These are phyloP conservation scores for Varanus salvator DNA, from an alignment of 2,113 vertebrate genomes.

Conservation along the genomic window DNA sequence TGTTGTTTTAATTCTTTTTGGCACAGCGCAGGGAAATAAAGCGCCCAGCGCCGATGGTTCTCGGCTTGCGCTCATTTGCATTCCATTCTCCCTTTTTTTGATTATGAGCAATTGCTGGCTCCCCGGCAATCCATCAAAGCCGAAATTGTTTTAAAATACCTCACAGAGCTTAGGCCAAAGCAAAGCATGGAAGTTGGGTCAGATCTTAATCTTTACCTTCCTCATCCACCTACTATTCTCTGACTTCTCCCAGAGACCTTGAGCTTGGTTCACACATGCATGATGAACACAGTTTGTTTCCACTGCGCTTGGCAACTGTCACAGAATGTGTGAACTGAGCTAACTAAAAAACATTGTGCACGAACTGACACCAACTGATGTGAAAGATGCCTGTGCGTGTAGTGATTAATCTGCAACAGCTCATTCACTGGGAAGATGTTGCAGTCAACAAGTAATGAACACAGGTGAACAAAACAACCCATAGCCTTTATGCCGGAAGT, in stretches of 20 bases:
- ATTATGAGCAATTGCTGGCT: conserved; percentile 76
- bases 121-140: conserved; percentile 77
- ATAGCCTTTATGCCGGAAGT: not conserved
- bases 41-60: conserved; percentile 74
- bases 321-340: not conserved
- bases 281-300: not conserved
- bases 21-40: conserved; percentile 78
- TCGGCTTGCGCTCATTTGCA: conserved; percentile 80
- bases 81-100: conserved; percentile 73
- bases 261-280: conserved; percentile 4
- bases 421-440: not conserved
- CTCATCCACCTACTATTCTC: not conserved
- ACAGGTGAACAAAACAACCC: conserved; percentile 1
- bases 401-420: conserved; percentile 4
- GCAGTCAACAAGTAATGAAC: conserved; percentile 3
- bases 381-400: not conserved
- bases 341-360: not conserved
- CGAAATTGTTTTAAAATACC: conserved; percentile 79
- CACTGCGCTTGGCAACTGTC: not conserved
- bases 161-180: conserved; percentile 59
- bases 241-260: not conserved
- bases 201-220: conserved; percentile 37
- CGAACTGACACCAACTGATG: conserved; percentile 4
- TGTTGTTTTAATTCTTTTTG: conserved; percentile 87
- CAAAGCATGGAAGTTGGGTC: conserved; percentile 31